Conservation (phyloP, 2,113 vertebrate genomes). For the Semicossyphus pulcher region DNA sequence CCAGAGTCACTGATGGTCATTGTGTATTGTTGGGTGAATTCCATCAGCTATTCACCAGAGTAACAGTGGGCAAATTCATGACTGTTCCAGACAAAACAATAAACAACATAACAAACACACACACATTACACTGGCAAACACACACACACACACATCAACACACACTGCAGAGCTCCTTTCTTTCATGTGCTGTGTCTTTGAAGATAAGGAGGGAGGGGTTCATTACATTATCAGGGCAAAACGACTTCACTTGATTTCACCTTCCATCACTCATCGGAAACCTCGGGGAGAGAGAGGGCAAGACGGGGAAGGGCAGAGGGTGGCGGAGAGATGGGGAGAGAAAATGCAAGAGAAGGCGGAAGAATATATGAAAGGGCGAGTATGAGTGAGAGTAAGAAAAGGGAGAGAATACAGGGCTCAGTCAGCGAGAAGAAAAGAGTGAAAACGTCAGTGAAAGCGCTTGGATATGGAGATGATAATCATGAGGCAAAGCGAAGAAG, state of each 20-base stretch:
- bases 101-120: slow-evolving; percentile 37
- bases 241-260: slow-evolving; percentile 63
- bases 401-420: background rate
- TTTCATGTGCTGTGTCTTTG: slow-evolving; percentile 56
- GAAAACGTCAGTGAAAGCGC: too few species aligned
- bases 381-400: background rate
- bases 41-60: slow-evolving; percentile 64
- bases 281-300: background rate
- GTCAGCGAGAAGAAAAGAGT: background rate
- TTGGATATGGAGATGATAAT: background rate
- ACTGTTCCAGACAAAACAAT: slow-evolving; percentile 72
- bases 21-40: slow-evolving; percentile 64
- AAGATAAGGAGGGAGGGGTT: slow-evolving; percentile 70
- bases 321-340: slow-evolving; percentile 4
- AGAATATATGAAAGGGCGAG: background rate
- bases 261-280: slow-evolving; percentile 48
- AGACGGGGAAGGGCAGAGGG: background rate
- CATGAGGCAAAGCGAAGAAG: background rate
- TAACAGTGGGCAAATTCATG: slow-evolving; percentile 71
- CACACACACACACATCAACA: slow-evolving; percentile 20
- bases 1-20: slow-evolving; percentile 64
- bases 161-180: slow-evolving; percentile 34
- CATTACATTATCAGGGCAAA: slow-evolving; percentile 61
- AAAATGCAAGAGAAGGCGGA: background rate
- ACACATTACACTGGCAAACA: slow-evolving; percentile 11